These are phyloP conservation scores for Cyanistes caeruleus DNA, from an alignment of 2,113 vertebrate species.

Conservation along the genomic window DNA sequence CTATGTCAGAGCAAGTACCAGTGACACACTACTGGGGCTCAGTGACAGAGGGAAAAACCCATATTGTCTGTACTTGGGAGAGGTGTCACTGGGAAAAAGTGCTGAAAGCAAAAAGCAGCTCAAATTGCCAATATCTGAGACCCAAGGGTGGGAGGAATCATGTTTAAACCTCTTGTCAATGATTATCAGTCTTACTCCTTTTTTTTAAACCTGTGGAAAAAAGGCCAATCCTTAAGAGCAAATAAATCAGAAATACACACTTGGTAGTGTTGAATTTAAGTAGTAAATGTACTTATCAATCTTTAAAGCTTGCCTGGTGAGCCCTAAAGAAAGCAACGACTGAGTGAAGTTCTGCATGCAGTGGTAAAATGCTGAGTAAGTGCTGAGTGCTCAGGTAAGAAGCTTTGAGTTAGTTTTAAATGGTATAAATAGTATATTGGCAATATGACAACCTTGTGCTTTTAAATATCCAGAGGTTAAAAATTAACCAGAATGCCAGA, in stretches of 20 bases:
- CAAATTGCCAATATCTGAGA: neutral
- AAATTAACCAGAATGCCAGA: neutral
- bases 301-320: neutral
- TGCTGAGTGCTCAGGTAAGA: neutral
- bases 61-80: neutral
- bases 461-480: neutral
- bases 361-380: neutral
- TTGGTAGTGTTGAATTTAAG: neutral
- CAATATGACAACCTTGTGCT: neutral
- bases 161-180: neutral
- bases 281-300: neutral
- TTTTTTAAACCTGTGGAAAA: neutral
- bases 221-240: neutral
- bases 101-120: neutral
- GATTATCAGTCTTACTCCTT: neutral
- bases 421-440: neutral
- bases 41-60: neutral
- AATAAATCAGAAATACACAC: neutral
- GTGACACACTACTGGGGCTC: neutral
- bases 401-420: neutral
- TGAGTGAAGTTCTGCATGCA: neutral
- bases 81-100: neutral
- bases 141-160: neutral
- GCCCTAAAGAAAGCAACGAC: neutral
- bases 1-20: neutral